These are phyloP conservation scores for Scleropages formosus DNA, from an alignment of 2,797 vertebrate species.

Conservation along the genomic window DNA sequence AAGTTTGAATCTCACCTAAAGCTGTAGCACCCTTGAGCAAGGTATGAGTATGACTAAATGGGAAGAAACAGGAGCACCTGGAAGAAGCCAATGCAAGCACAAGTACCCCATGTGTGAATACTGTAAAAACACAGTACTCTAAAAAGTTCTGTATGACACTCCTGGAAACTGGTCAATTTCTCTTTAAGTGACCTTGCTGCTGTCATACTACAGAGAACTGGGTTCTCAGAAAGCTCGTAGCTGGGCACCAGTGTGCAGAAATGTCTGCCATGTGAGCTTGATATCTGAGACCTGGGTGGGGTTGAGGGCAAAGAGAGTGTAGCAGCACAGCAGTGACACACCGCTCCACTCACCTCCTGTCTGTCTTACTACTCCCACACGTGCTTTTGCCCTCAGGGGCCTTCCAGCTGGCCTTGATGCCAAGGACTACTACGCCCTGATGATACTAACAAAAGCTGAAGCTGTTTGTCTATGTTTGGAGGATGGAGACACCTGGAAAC, in stretches of 20 bases:
- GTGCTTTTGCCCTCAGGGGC: not conserved
- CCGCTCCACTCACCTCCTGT: not conserved
- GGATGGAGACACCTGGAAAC: too few species aligned
- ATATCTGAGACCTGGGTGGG: not conserved
- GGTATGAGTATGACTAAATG: too few species aligned
- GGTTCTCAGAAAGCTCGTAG: slow-evolving; percentile 27
- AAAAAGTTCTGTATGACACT: slow-evolving; percentile 7
- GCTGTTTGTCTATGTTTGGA: slow-evolving; percentile 4
- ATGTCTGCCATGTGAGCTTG: slow-evolving; percentile 1
- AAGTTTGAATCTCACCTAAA: too few species aligned
- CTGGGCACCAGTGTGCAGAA: slow-evolving; percentile 6
- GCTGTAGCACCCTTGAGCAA: too few species aligned
- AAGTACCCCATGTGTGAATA: not conserved
- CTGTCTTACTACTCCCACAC: not conserved
- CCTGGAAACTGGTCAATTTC: not conserved
- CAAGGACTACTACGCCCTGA: slow-evolving; percentile 14
- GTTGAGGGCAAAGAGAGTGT: too few species aligned
- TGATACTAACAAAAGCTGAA: not conserved
- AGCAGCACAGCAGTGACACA: not conserved
- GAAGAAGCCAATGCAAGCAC: too few species aligned
- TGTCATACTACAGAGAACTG: not conserved
- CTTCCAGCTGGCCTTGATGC: slow-evolving; percentile 6
- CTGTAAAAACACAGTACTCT: slow-evolving; percentile 12
- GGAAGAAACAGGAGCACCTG: too few species aligned
- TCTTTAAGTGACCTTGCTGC: not conserved